Evolutionary conservation across 2,797 vertebrate species (phyloP).

Genomic region (Falco concolor): DNA sequence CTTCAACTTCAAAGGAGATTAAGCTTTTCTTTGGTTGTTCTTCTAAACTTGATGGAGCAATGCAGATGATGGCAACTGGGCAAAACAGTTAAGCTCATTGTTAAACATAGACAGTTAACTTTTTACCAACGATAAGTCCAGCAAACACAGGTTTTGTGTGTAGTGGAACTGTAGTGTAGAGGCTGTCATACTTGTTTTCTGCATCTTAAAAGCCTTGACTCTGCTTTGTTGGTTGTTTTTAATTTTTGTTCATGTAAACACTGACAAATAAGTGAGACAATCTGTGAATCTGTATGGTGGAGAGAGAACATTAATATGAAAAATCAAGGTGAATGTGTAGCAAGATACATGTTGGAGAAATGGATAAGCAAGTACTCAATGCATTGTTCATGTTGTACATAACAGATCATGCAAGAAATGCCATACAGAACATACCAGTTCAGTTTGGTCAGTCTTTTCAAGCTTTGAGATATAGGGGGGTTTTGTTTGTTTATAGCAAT

Average conservation of each 20-base stretch:
- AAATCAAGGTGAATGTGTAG: background rate
- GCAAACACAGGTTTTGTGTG: background rate
- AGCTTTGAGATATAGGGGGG: background rate
- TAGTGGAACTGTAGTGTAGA: background rate
- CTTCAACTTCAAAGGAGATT: background rate
- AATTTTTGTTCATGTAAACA: background rate
- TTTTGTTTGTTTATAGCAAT: background rate
- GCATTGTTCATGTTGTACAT: accelerated
- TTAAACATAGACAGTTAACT: background rate
- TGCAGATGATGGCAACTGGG: background rate
- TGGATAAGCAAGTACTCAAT: background rate
- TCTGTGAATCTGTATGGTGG: background rate
- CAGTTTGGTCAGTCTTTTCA: background rate
- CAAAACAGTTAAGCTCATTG: background rate
- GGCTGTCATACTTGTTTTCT: background rate
- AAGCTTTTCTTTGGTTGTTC: background rate
- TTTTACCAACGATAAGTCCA: background rate
- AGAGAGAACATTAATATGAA: background rate
- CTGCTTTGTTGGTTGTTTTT: background rate
- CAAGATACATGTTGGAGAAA: background rate
- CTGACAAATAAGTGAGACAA: background rate
- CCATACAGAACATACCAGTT: background rate
- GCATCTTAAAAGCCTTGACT: background rate
- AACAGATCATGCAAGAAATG: background rate
- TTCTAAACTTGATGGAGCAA: background rate